Conservation (phyloP, 2,113 vertebrate species). For the Pyrgilauda ruficollis region DNA sequence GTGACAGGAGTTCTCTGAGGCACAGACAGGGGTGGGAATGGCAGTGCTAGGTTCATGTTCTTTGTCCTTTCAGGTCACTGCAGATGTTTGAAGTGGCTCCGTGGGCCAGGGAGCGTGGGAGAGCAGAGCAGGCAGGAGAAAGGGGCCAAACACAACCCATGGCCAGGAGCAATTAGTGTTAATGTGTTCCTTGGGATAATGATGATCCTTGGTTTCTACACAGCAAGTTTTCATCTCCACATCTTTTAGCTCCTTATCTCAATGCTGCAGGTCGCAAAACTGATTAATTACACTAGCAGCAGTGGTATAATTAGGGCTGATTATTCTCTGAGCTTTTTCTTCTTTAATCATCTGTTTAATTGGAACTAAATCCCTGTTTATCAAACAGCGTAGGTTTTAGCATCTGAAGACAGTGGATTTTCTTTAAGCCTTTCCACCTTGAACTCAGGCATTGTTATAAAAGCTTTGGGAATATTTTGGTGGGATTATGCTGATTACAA, state of each 20-base stretch:
- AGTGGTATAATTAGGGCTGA: constrained; percentile 21
- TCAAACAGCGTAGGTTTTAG: background rate
- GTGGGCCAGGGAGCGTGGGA: fast-evolving
- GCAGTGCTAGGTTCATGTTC: background rate
- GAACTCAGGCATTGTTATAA: background rate
- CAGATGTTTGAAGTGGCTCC: background rate
- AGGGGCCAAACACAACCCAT: background rate
- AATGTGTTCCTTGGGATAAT: background rate
- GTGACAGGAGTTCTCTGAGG: background rate
- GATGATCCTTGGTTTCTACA: background rate
- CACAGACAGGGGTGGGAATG: background rate
- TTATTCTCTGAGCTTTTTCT: constrained; percentile 21
- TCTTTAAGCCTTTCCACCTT: background rate
- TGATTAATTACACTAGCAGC: constrained; percentile 26
- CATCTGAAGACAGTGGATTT: background rate
- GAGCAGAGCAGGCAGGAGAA: background rate
- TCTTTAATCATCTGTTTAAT: constrained; percentile 47
- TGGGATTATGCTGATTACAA: background rate
- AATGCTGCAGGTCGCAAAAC: constrained; percentile 24
- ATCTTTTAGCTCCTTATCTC: constrained; percentile 37
- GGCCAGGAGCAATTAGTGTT: background rate
- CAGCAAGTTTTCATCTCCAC: background rate
- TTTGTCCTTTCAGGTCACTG: background rate
- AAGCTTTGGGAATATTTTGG: background rate
- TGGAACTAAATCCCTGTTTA: constrained; percentile 32